phyloP scores from a whole-genome alignment of 2,888 invertebrate genomes.

The Sesia apiformis region DNA sequence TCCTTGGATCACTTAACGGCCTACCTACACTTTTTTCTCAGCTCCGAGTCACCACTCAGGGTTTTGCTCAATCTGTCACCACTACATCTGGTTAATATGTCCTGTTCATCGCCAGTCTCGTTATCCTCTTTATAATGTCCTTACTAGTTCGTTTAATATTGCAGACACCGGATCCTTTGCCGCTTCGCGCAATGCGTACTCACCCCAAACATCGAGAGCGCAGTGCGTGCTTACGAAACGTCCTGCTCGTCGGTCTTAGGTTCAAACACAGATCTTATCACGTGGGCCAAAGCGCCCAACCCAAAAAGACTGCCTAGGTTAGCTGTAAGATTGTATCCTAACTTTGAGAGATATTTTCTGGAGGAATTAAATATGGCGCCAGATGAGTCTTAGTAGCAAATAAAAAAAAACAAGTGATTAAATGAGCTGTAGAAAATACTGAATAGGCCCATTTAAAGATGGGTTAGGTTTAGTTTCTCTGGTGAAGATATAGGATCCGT shows the following conservation, averaged over 20 bases:
- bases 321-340: constrained; percentile 34
- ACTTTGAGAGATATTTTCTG: constrained; percentile 29
- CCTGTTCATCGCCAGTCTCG: too few relatives aligned
- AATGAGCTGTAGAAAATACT: too few relatives aligned
- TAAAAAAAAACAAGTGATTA: too few relatives aligned
- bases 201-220: constrained; percentile 15
- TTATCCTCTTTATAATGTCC: too few relatives aligned
- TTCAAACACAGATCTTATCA: constrained; percentile 20
- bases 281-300: constrained; percentile 27
- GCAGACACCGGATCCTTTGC: constrained; percentile 47
- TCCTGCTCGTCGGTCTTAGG: constrained; percentile 23
- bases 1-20: too few relatives aligned
- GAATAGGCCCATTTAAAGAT: too few relatives aligned
- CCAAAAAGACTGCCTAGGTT: constrained; percentile 27
- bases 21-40: too few relatives aligned
- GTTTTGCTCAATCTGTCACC: too few relatives aligned
- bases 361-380: constrained; percentile 22
- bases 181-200: constrained; percentile 41
- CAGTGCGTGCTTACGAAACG: constrained; percentile 27
- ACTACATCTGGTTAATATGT: too few relatives aligned
- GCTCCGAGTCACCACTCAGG: too few relatives aligned
- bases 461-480: too few relatives aligned
- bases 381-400: constrained; percentile 3
- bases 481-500: too few relatives aligned
- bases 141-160: not conserved